These are phyloP conservation scores for Drosophila melanogaster DNA, from an alignment of 1,140 invertebrate species.

Conservation along the genomic window Release_6_plus_ISO1_MT NT_033779.5:14142001-14142500, in stretches of 20 bases:
- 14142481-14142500: constrained; percentile 75
- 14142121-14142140: background rate
- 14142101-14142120: constrained; percentile 44
- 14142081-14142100: constrained; percentile 14
- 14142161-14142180: constrained; percentile 79
- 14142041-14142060: constrained; percentile 16
- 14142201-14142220: constrained; percentile 49
- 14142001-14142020: constrained; percentile 57
- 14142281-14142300: background rate
- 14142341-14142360: constrained; percentile 82
- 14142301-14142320: constrained; percentile 68
- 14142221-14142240: background rate
- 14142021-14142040: constrained; percentile 40
- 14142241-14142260: background rate
- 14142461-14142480: constrained; percentile 72
- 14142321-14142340: constrained; percentile 80
- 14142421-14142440: constrained; percentile 26
- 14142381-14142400: constrained; percentile 73
- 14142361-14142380: constrained; percentile 82
- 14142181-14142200: constrained; percentile 76
- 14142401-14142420: constrained; percentile 41
- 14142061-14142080: constrained; percentile 77
- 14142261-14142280: background rate
- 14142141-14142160: constrained; percentile 76
- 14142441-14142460: constrained; percentile 1